phyloP scores from a whole-genome alignment of 1,140 invertebrate species.

The Drepana arcuata region DNA sequence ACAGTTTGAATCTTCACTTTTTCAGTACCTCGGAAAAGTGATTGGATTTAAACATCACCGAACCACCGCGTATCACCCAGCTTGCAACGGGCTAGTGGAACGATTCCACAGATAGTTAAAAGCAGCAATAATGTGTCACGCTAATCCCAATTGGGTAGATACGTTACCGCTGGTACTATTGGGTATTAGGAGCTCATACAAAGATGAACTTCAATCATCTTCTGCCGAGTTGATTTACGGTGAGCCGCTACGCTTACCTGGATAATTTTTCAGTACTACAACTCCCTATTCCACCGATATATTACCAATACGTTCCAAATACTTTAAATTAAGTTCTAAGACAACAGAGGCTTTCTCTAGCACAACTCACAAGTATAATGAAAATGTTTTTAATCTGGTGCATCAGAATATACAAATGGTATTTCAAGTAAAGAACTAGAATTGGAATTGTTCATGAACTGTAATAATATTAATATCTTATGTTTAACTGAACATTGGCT shows the following conservation, averaged over 20 bases:
- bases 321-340: no score
- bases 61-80: background rate
- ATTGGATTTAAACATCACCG: background rate
- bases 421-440: no score
- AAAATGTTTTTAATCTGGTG: no score
- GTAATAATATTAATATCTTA: no score
- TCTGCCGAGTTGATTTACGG: background rate
- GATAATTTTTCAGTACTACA: background rate
- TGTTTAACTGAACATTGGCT: no score
- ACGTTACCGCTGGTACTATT: background rate
- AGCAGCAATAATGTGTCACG: background rate
- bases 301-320: no score
- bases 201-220: background rate
- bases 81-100: background rate
- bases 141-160: background rate
- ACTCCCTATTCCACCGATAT: no score
- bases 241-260: background rate
- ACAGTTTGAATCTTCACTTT: slow-evolving; percentile 3
- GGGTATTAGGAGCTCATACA: background rate
- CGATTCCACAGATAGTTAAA: background rate
- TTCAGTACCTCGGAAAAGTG: background rate
- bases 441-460: no score
- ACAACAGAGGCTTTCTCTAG: no score
- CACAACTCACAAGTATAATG: no score
- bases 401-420: no score